These are phyloP conservation scores for Brachyalestes nurse DNA, from an alignment of 2,797 vertebrate genomes.

Conservation along the genomic window DNA sequence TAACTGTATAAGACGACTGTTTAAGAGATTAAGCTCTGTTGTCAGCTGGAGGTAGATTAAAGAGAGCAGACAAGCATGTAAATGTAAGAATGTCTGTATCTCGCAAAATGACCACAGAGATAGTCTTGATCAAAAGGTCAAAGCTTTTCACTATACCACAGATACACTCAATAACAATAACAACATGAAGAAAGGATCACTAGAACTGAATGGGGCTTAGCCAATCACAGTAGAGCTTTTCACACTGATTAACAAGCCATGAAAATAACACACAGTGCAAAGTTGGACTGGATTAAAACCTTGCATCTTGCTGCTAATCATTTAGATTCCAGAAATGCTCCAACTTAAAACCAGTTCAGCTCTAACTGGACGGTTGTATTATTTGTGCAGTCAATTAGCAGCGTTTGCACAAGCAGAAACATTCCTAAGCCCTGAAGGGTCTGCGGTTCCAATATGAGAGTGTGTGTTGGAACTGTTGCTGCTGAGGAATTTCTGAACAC, in stretches of 20 bases:
- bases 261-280: too few species aligned
- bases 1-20: neutral
- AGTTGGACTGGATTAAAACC: too few species aligned
- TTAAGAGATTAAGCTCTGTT: too few species aligned
- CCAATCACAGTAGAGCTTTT: neutral
- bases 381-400: neutral
- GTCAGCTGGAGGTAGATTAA: too few species aligned
- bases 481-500: constrained; percentile 54
- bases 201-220: neutral
- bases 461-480: constrained; percentile 50
- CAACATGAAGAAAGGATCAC: neutral
- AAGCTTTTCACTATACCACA: neutral
- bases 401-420: neutral
- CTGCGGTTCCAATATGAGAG: constrained; percentile 3
- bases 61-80: too few species aligned
- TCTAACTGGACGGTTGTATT: too few species aligned
- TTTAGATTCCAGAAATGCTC: too few species aligned
- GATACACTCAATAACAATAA: neutral
- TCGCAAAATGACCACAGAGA: too few species aligned
- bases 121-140: neutral
- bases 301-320: too few species aligned
- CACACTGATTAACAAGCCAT: too few species aligned
- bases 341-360: neutral
- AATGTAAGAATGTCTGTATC: too few species aligned
- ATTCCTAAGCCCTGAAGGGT: neutral